phyloP scores from a whole-genome alignment of 2,888 invertebrate genomes.

The Cantharis rustica region DNA sequence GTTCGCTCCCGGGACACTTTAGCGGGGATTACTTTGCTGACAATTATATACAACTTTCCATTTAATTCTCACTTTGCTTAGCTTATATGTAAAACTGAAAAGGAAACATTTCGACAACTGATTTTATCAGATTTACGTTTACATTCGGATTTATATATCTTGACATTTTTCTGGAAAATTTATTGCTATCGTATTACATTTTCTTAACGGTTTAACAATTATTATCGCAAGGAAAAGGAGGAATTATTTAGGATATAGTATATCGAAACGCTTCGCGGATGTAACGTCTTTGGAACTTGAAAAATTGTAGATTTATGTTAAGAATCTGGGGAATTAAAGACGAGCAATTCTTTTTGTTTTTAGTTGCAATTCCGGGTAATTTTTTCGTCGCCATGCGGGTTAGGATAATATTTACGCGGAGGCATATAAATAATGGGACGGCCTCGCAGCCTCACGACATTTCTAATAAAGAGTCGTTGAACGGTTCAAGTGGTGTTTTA shows the following conservation, averaged over 20 bases:
- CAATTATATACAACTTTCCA: slow-evolving; percentile 57
- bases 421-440: neutral
- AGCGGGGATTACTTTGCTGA: slow-evolving; percentile 62
- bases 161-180: neutral
- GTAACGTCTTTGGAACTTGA: neutral
- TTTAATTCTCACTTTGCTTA: slow-evolving; percentile 30
- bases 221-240: neutral
- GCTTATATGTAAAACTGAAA: slow-evolving; percentile 19
- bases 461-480: neutral
- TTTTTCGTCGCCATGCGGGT: neutral
- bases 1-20: slow-evolving; percentile 61
- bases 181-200: neutral
- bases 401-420: neutral
- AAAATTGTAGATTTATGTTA: neutral
- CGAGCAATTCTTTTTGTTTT: neutral
- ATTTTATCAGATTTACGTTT: neutral
- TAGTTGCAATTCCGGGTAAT: neutral
- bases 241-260: slow-evolving; percentile 1
- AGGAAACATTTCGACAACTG: slow-evolving; percentile 17
- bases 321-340: neutral
- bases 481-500: neutral
- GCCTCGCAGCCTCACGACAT: neutral
- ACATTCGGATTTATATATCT: neutral
- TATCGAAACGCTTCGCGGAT: neutral
- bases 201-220: slow-evolving; percentile 1